Base-by-base conservation (phyloP, 2,113 vertebrate species). In the Procavia capensis region DNA sequence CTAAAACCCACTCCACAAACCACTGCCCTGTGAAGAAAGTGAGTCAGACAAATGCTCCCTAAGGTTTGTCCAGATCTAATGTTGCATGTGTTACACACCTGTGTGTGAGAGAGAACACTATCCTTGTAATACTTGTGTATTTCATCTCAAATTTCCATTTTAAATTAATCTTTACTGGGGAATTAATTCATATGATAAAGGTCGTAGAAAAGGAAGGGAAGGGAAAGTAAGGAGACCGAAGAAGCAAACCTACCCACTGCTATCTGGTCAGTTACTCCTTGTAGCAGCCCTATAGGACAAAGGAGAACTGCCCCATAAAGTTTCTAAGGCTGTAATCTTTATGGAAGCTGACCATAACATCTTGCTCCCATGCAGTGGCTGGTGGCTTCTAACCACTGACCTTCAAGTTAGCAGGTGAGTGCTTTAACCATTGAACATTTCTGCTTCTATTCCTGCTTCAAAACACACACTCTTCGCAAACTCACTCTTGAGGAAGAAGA, bases 91-190 rank as follows among this genome's bases (percentile, higher is more conserved):
- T 54, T 8, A 45, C 14, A 9, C 41, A 14, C 31, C 14, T 76
- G 27, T n/a, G 9, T 74, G 34, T 59, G 4, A 85, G 41, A 68
- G 0, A 72, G 27, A 59, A 63, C 13, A 16, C 3, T 24, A 36
- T 47, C 66, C 86, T 85, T 24, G 72, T 24, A 20, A 3, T 68
- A 14, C 9, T 80, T 11, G 27, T 50, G 4, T 81, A 81, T 61
- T 54, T 91, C 19, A 76, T 3, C 14, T 74, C 31, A 78, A n/a
- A 92, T 85, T 91, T 84, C 63, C 39, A 92, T 63, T 66, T 75
- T 78, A 22, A 45, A 0, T 29, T 25, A 66, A 8, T 78, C 81
- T 13, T 70, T 95, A 72, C 9, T 80, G 45, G 13, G 41, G 1
- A 93, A 63, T 74, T 39, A 88, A 57, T 75, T 64, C 13, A 76